Conservation (phyloP, 1,140 invertebrate species). For the Choristoneura fumiferana region DNA sequence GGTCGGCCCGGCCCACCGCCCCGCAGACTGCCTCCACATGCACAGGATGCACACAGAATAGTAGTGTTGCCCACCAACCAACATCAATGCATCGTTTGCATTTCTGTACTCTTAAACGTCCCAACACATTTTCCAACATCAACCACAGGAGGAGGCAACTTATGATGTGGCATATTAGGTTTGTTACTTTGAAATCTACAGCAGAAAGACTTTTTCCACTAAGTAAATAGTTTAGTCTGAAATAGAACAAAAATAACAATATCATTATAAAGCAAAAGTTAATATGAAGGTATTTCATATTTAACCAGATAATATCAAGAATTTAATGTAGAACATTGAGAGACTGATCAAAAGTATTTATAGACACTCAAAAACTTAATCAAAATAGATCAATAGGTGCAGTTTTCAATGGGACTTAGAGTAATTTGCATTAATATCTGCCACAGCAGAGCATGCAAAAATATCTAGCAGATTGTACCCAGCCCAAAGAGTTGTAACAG, state of each 20-base stretch:
- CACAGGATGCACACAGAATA: constrained; percentile 96
- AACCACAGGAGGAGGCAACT: constrained; percentile 75
- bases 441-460: too few species aligned
- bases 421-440: too few species aligned
- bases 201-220: constrained; percentile 80
- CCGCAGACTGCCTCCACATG: constrained; percentile 97
- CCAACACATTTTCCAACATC: constrained; percentile 81
- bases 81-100: constrained; percentile 35
- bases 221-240: constrained; percentile 82
- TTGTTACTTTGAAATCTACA: constrained; percentile 85
- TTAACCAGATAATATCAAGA: too few species aligned
- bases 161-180: constrained; percentile 84
- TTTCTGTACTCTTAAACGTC: constrained; percentile 42
- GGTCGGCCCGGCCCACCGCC: constrained; percentile 96
- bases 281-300: too few species aligned
- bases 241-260: constrained; percentile 47
- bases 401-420: too few species aligned
- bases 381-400: too few species aligned
- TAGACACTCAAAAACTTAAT: too few species aligned
- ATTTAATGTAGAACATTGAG: too few species aligned
- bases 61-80: constrained; percentile 82
- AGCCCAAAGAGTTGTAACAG: too few species aligned
- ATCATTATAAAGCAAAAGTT: too few species aligned
- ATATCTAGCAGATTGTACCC: too few species aligned
- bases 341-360: too few species aligned